Evolutionary conservation across 2,113 vertebrate genomes (phyloP).

Genomic region (Notechis scutatus): DNA sequence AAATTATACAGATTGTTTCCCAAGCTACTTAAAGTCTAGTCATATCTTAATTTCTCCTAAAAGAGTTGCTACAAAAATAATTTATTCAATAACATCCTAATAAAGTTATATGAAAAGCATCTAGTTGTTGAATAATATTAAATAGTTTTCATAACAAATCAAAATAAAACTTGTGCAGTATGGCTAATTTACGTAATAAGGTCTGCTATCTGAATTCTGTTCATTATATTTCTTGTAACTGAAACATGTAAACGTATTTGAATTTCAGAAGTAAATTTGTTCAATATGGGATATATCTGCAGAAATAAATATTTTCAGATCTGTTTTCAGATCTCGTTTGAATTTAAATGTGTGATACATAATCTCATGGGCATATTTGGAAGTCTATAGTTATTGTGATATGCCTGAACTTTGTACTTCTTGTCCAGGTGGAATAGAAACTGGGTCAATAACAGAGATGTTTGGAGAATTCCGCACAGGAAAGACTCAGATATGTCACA

Average conservation of each 20-base stretch:
- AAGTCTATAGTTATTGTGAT: background rate
- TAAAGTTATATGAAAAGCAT: background rate
- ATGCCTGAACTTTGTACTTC: background rate
- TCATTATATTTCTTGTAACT: background rate
- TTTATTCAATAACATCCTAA: background rate
- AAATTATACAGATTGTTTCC: background rate
- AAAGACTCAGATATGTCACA: slow-evolving; percentile 96
- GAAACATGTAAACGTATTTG: background rate
- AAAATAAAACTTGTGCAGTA: background rate
- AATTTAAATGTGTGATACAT: accelerated
- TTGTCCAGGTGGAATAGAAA: slow-evolving; percentile 89
- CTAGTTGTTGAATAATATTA: background rate
- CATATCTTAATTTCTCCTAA: background rate
- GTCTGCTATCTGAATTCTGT: background rate
- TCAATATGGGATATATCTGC: background rate
- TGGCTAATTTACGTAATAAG: background rate
- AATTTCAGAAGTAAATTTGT: background rate
- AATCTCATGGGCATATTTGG: background rate
- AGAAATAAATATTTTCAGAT: background rate
- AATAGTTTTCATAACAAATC: background rate
- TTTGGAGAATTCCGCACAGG: slow-evolving; percentile 97
- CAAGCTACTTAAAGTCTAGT: background rate
- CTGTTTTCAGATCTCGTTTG: background rate
- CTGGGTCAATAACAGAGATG: slow-evolving; percentile 96
- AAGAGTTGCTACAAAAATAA: background rate